These are phyloP conservation scores for Sebastes minor DNA, from an alignment of 2,797 vertebrate genomes.

Conservation along the genomic window DNA sequence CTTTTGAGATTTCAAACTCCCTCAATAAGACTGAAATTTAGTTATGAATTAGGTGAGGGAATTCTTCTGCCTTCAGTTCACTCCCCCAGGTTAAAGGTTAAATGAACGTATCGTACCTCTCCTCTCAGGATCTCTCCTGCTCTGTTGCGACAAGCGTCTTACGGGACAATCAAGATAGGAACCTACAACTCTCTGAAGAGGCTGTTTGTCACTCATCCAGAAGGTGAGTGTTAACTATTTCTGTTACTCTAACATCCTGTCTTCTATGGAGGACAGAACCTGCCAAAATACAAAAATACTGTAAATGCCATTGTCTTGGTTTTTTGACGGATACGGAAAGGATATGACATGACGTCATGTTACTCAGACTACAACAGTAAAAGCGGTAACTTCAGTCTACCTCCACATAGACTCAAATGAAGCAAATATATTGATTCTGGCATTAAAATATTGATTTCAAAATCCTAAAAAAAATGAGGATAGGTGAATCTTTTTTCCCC, in stretches of 20 bases:
- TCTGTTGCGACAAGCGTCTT: slow-evolving; percentile 92
- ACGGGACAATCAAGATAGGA: slow-evolving; percentile 97
- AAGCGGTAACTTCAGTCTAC: no score
- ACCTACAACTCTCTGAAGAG: slow-evolving; percentile 97
- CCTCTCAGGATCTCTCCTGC: slow-evolving; percentile 91
- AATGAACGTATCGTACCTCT: not conserved
- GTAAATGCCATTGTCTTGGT: fast-evolving
- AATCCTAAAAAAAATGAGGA: no score
- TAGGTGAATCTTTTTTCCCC: no score
- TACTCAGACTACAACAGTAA: no score
- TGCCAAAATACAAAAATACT: no score
- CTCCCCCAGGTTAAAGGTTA: not conserved
- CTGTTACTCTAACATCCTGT: not conserved
- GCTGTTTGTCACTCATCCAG: slow-evolving; percentile 90
- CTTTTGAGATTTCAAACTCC: not conserved
- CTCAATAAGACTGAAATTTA: not conserved
- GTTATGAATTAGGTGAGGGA: not conserved
- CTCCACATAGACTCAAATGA: no score
- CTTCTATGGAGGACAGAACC: not conserved
- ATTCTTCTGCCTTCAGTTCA: not conserved
- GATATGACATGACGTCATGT: no score
- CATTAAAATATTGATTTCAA: no score
- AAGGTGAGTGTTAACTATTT: slow-evolving; percentile 82
- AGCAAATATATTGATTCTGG: no score
- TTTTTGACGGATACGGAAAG: no score